Percentiles rank a stretch among this genome's conserved stretches.
phyloP scores from a whole-genome alignment of 2,113 vertebrate genomes.

The Halichoeres trimaculatus region DNA sequence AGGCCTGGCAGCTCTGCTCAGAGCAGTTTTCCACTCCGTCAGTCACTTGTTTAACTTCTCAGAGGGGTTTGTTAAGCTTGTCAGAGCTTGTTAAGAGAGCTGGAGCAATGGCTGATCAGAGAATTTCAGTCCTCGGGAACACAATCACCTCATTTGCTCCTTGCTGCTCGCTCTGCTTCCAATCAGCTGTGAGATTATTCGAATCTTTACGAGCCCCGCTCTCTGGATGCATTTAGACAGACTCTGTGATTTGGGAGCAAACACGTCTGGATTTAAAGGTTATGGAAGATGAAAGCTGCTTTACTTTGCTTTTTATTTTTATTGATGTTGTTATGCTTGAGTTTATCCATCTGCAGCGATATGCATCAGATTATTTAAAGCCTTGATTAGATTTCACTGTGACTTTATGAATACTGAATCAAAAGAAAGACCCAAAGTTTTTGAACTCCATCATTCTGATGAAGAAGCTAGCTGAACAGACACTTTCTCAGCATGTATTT shows the following conservation, averaged over 20 bases:
- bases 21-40: constrained; percentile 13
- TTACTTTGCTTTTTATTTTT: too few species aligned
- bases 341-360: background rate
- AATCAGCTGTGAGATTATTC: background rate
- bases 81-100: constrained; percentile 32
- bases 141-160: background rate
- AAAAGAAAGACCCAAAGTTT: too few species aligned
- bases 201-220: background rate
- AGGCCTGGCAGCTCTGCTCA: background rate
- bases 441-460: too few species aligned
- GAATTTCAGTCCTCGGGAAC: background rate
- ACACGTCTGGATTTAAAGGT: background rate
- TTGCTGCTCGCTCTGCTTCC: background rate
- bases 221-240: background rate
- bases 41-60: constrained; percentile 10
- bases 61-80: constrained; percentile 11
- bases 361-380: too few species aligned
- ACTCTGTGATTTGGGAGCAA: background rate
- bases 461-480: background rate
- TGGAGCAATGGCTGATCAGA: background rate
- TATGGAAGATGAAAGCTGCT: background rate
- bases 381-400: too few species aligned
- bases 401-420: too few species aligned
- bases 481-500: background rate
- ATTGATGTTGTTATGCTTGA: background rate